Percentiles rank a stretch among this genome's conserved stretches.
Conservation (phyloP, 2,888 invertebrate species). For the Odiellus spinosus region DNA sequence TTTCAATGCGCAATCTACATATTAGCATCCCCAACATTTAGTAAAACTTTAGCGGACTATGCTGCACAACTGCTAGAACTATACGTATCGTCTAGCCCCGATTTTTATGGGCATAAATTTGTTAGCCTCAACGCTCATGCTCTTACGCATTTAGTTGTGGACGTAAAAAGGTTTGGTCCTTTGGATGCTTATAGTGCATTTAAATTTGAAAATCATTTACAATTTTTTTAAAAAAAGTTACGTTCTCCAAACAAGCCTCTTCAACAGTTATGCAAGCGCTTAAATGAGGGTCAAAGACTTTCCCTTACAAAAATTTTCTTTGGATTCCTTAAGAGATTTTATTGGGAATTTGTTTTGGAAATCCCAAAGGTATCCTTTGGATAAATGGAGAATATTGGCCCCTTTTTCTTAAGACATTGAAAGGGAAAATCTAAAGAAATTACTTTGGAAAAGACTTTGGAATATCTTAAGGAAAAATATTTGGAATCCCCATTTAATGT, state of each 20-base stretch:
- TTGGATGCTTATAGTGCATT: conserved; percentile 20
- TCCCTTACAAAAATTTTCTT: too few species aligned
- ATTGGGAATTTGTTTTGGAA: too few species aligned
- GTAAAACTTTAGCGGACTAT: conserved; percentile 13
- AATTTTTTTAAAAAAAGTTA: conserved; percentile 15
- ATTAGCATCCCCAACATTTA: conserved; percentile 4
- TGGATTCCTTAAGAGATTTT: too few species aligned
- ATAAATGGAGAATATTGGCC: too few species aligned
- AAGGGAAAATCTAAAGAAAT: too few species aligned
- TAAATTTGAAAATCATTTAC: conserved; percentile 21
- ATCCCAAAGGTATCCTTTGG: too few species aligned
- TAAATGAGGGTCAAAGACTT: too few species aligned
- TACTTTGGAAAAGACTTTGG: too few species aligned
- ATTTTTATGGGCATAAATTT: conserved; percentile 19
- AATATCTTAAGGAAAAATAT: too few species aligned
- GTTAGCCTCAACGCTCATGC: conserved; percentile 23
- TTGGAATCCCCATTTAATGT: too few species aligned
- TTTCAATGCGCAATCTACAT: conserved; percentile 17
- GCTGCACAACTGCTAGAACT: conserved; percentile 16
- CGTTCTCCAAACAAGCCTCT: conserved; percentile 1
- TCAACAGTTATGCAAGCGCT: background rate
- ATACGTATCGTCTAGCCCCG: conserved; percentile 18
- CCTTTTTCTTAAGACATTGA: too few species aligned
- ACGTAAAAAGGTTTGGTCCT: conserved; percentile 18
- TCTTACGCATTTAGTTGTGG: conserved; percentile 21